These are phyloP conservation scores for Fundulus diaphanus DNA, from an alignment of 2,797 vertebrate species.

Conservation along the genomic window DNA sequence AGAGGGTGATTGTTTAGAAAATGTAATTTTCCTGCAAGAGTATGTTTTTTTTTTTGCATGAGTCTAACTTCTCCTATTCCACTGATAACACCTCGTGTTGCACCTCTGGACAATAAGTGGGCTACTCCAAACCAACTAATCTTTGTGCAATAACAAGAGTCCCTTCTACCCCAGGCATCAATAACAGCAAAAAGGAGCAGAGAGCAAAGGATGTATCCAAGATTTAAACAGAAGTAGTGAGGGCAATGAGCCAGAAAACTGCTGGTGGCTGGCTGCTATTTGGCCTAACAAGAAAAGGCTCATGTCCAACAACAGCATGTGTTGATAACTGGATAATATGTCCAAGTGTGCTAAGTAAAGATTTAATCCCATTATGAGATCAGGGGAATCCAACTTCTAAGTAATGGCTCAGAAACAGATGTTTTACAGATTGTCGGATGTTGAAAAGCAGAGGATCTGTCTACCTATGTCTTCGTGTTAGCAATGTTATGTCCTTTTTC, in stretches of 20 bases:
- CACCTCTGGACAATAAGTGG: conserved; percentile 29
- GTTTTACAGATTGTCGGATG: background rate
- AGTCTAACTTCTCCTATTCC: background rate
- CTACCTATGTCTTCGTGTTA: background rate
- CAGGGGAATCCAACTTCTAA: background rate
- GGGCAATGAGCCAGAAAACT: conserved; percentile 32
- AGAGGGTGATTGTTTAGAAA: background rate
- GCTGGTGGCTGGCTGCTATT: conserved; percentile 7
- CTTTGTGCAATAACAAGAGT: conserved; percentile 50
- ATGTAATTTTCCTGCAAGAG: background rate
- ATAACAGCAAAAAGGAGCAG: conserved; percentile 40
- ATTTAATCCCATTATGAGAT: background rate
- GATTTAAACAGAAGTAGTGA: conserved; percentile 51
- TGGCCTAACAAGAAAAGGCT: conserved; percentile 3
- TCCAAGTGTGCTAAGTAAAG: background rate
- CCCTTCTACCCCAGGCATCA: conserved; percentile 42
- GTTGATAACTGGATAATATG: background rate
- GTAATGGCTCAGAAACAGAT: background rate
- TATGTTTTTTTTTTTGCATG: background rate
- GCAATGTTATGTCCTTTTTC: background rate
- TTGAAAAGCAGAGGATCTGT: background rate
- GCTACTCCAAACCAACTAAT: conserved; percentile 30
- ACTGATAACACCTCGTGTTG: background rate
- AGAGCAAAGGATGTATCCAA: conserved; percentile 36
- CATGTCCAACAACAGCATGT: conserved; percentile 1